These are phyloP conservation scores for Gymnoscopelus braueri DNA, from an alignment of 2,797 vertebrate species.

Conservation along the genomic window DNA sequence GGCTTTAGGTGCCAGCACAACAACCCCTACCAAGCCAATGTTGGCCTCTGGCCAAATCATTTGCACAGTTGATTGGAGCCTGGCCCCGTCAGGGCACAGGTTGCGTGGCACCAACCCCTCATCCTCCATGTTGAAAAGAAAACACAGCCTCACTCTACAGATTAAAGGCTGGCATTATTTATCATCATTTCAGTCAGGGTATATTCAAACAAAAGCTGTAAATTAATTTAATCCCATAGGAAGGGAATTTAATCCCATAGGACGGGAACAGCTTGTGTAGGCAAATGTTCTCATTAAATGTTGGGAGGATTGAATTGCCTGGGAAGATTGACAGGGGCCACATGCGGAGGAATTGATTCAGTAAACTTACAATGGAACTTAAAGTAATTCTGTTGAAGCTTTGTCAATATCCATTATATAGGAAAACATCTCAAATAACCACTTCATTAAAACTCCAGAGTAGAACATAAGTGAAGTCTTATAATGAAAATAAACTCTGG, in stretches of 20 bases:
- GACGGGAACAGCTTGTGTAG: conserved; percentile 24
- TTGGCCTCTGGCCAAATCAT: conserved; percentile 44
- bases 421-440: not conserved
- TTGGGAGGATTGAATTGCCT: conserved; percentile 37
- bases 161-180: conserved; percentile 27
- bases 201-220: conserved; percentile 29
- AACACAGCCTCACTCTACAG: conserved; percentile 27
- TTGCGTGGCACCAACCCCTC: conserved; percentile 24
- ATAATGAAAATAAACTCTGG: too few species aligned
- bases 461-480: not conserved
- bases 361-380: conserved; percentile 30
- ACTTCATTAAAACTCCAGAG: not conserved
- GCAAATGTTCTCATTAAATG: conserved; percentile 33
- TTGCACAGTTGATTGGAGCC: conserved; percentile 34
- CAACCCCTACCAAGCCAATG: conserved; percentile 39
- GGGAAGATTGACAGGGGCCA: conserved; percentile 27
- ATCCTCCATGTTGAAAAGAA: conserved; percentile 34
- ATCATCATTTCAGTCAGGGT: conserved; percentile 6
- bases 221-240: conserved; percentile 22
- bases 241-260: conserved; percentile 22
- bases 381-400: conserved; percentile 35
- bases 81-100: conserved; percentile 39
- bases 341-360: conserved; percentile 31
- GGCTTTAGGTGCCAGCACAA: conserved; percentile 37
- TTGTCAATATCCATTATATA: not conserved